A percentile compares a stretch with the other conserved stretches of the same genome.
These are phyloP conservation scores for Neocrepidodera transversa DNA, from an alignment of 2,888 invertebrate species.

Conservation along the genomic window DNA sequence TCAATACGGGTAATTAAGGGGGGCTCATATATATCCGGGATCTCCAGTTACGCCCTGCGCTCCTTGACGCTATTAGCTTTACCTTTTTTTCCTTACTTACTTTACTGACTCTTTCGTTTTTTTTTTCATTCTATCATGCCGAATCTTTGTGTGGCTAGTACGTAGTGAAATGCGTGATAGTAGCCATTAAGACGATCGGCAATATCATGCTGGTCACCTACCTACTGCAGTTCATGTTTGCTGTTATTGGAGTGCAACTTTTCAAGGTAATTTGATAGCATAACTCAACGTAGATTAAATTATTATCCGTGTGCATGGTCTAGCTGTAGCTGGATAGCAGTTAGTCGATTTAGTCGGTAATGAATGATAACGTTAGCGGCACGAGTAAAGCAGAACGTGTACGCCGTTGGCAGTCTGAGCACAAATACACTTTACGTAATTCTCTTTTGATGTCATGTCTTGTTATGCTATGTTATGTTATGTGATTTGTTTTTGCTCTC, in stretches of 20 bases:
- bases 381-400: conserved; percentile 42
- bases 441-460: conserved; percentile 24
- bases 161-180: conserved; percentile 99
- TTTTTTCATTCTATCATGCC: conserved; percentile 57
- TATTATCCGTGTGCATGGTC: conserved; percentile 38
- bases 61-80: conserved; percentile 30
- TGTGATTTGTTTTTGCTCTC: conserved; percentile 39
- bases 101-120: conserved; percentile 54
- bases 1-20: too few species aligned
- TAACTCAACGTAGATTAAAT: conserved; percentile 51
- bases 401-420: conserved; percentile 41
- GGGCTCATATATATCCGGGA: too few species aligned
- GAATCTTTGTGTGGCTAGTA: conserved; percentile 71
- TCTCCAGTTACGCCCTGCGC: conserved; percentile 54
- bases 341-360: conserved; percentile 50
- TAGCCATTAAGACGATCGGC: conserved; percentile 98
- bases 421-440: conserved; percentile 43
- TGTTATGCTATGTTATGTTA: background rate
- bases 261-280: conserved; percentile 84
- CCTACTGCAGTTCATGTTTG: conserved; percentile 99
- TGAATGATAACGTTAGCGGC: conserved; percentile 42
- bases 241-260: conserved; percentile 99
- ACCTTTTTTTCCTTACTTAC: conserved; percentile 43
- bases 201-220: conserved; percentile 99
- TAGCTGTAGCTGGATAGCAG: conserved; percentile 52